Evolutionary conservation across 2,797 vertebrate species (phyloP), one percentile per base, ranked within the genome.

Genomic region (Pampus argenteus): DNA sequence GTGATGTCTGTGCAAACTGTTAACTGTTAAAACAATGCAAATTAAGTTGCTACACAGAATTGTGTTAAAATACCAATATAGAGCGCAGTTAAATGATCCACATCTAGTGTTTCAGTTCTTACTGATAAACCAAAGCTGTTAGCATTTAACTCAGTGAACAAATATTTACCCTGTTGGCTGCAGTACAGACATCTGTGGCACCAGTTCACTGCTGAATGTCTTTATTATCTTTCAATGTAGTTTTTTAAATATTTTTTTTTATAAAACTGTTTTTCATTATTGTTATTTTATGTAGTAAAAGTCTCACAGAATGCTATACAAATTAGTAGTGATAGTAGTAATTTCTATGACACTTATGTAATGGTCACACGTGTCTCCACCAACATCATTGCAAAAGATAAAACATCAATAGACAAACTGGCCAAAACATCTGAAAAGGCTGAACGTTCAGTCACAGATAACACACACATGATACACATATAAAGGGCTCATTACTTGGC

Each of bases 121-220:
- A 48, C 58, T 14, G 44, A 57, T 62, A 31, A 79, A 57, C 78
- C 60, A 31, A 55, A 34, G 55, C 48, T 69, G 57, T 78, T 78
- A 93, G 74, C 71, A 57, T 89, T 94, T 91, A 90, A 90, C 89
- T 81, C 28, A 22, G 20, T 73, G 81, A 87, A 85, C 94, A 97
- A 97, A 98, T 97, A 97, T 97, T 97, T 95, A 93, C 88, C 75
- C 59, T 76, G 67, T 74, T 81, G 79, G 83, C 83, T 87, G 73
- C 81, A 84, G 82, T 68, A 66, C 60, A 79, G 69, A 79, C 62
- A 68, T 48, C n/a, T 28, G 61, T 58, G 66, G 66, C 52, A 42
- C 11, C 20, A 65, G 66, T 79, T 86, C 68, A 55, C 38, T 54
- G 34, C 42, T 36, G 25, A 28, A 52, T 63, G 56, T 28, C 31